phyloP scores from a whole-genome alignment of 2,888 invertebrate species.

The Parasteatoda lunata region DNA sequence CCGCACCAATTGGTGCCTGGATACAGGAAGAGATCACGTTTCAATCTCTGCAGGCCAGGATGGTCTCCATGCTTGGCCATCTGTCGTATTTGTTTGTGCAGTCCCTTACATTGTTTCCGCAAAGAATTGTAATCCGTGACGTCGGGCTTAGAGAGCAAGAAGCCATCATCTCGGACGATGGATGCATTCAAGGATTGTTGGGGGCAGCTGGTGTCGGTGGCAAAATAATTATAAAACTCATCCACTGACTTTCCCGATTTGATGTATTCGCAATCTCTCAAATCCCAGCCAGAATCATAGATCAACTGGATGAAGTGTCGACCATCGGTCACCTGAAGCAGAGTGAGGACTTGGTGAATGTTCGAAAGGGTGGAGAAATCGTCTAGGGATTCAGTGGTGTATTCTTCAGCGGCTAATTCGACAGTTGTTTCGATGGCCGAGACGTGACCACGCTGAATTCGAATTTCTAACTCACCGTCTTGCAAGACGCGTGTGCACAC shows the following conservation, averaged over 20 bases:
- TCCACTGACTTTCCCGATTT: conserved; percentile 39
- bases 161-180: background rate
- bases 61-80: conserved; percentile 13
- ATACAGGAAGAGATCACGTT: conserved; percentile 83
- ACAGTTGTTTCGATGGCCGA: conserved; percentile 81
- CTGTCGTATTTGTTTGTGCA: conserved; percentile 59
- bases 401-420: conserved; percentile 7
- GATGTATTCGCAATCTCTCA: conserved; percentile 82
- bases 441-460: conserved; percentile 80
- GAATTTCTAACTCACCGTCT: conserved; percentile 83
- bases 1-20: conserved; percentile 97
- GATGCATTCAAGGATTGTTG: conserved; percentile 20
- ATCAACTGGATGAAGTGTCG: conserved; percentile 82
- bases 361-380: conserved; percentile 8
- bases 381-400: background rate
- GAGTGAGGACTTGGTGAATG: conserved; percentile 76
- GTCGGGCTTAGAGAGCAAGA: conserved; percentile 18
- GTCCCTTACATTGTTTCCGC: conserved; percentile 51
- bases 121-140: conserved; percentile 59
- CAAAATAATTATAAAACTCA: conserved; percentile 41
- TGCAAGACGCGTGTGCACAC: conserved; percentile 80
- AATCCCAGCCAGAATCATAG: conserved; percentile 78
- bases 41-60: conserved; percentile 73
- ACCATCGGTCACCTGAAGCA: conserved; percentile 82
- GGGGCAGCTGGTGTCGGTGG: conserved; percentile 40